phyloP scores from a whole-genome alignment of 1,140 invertebrate species.

The Cydia splendana region DNA sequence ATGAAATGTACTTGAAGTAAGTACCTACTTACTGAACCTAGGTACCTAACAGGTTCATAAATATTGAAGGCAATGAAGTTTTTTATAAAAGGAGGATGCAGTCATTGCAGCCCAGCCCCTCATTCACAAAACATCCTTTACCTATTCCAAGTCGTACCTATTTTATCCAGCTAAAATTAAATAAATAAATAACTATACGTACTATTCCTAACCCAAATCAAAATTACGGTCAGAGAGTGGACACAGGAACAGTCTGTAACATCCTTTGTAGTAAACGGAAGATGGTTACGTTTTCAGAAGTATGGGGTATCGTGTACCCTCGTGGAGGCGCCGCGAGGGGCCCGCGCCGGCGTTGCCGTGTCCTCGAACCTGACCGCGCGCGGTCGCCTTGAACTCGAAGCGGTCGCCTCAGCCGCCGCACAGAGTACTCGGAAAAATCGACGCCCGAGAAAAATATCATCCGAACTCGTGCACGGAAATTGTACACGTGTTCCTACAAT shows the following conservation, averaged over 20 bases:
- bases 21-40: no score
- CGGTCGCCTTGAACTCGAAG: constrained; percentile 74
- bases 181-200: no score
- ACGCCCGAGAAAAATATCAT: constrained; percentile 46
- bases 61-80: neutral
- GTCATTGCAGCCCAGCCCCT: no score
- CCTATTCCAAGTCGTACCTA: no score
- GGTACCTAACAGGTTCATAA: neutral
- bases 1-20: neutral
- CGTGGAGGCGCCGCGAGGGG: constrained; percentile 65
- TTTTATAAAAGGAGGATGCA: no score
- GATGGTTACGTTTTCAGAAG: neutral
- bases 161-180: no score
- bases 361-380: constrained; percentile 78
- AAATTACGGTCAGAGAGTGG: no score
- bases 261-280: neutral
- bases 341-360: constrained; percentile 51
- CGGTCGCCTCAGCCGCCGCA: constrained; percentile 55
- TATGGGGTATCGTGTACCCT: constrained; percentile 32
- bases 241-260: neutral
- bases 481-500: neutral
- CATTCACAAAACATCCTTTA: no score
- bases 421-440: constrained; percentile 52
- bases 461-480: constrained; percentile 8
- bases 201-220: no score